Conservation (phyloP, 2,888 invertebrate species). For the Blastobasis adustella region DNA sequence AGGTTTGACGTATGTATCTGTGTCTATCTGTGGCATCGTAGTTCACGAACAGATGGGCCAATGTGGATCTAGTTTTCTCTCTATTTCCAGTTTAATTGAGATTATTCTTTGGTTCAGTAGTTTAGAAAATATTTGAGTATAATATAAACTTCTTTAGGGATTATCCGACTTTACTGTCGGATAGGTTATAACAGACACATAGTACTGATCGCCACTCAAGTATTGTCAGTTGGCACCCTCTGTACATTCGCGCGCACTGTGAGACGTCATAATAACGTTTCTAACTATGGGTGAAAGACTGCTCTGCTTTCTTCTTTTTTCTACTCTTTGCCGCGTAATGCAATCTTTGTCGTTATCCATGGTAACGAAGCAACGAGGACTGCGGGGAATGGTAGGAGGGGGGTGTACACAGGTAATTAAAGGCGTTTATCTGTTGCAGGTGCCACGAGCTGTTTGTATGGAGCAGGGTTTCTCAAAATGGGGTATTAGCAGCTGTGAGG, state of each 20-base stretch:
- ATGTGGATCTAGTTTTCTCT: not conserved
- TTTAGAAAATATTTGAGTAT: no score
- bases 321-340: conserved; percentile 33
- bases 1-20: no score
- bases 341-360: conserved; percentile 47
- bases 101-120: no score
- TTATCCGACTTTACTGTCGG: no score
- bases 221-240: no score
- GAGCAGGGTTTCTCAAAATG: not conserved
- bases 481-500: no score
- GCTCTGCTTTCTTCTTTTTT: not conserved
- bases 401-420: conserved; percentile 44
- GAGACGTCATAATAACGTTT: not conserved
- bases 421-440: conserved; percentile 51
- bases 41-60: not conserved
- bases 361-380: conserved; percentile 39
- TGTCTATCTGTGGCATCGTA: not conserved
- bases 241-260: no score
- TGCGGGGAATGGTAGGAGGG: conserved; percentile 15
- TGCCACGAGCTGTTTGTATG: conserved; percentile 26
- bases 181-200: no score
- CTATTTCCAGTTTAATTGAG: no score
- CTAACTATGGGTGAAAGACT: not conserved
- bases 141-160: no score
- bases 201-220: no score